phyloP scores from a whole-genome alignment of 2,797 vertebrate genomes.

The Lacerta agilis region DNA sequence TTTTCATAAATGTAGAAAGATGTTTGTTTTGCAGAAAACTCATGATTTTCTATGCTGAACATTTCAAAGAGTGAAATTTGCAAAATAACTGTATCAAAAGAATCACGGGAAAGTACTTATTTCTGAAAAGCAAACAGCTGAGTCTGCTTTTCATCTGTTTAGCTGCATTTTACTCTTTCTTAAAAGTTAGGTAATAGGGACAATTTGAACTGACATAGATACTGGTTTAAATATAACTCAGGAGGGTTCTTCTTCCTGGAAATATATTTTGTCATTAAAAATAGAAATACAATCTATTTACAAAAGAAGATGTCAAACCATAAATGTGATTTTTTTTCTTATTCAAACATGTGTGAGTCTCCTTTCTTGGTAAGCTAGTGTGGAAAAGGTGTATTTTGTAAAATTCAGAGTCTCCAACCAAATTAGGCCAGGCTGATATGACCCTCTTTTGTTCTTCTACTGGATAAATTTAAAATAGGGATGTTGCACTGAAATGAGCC shows the following conservation, averaged over 20 bases:
- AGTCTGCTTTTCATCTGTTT: not conserved
- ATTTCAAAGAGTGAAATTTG: not conserved
- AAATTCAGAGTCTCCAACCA: slow-evolving; percentile 5
- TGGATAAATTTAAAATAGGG: slow-evolving; percentile 20
- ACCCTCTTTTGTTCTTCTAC: slow-evolving; percentile 16
- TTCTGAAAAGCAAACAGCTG: not conserved
- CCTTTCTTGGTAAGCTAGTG: not conserved
- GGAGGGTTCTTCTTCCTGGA: not conserved
- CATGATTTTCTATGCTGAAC: not conserved
- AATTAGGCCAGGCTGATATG: slow-evolving; percentile 17
- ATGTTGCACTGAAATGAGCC: not conserved
- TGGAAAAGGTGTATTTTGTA: slow-evolving; percentile 4
- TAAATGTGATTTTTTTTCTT: no score
- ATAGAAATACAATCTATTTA: not conserved
- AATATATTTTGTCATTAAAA: not conserved
- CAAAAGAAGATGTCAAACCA: not conserved
- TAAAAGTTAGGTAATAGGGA: not conserved
- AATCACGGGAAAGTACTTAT: not conserved
- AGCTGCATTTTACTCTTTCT: not conserved
- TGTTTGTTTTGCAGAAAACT: not conserved
- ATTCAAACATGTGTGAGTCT: no score
- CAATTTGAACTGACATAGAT: not conserved
- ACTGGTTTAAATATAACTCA: not conserved
- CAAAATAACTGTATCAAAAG: not conserved
- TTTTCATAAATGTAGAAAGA: not conserved